These are phyloP conservation scores for Margaritifera margaritifera DNA, from an alignment of 2,888 invertebrate genomes.

Conservation along the genomic window DNA sequence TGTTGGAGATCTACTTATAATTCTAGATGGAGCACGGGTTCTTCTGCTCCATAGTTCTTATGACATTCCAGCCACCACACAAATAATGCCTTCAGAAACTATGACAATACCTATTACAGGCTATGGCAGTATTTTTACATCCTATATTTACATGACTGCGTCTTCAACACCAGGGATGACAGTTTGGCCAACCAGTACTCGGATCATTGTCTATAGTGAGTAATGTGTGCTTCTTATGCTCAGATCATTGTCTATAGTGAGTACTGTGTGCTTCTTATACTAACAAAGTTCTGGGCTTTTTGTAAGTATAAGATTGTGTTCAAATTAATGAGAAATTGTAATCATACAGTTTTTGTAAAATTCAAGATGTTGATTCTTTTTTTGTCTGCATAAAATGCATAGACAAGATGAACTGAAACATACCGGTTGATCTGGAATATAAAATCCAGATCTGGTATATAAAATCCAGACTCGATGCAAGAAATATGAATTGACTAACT, in stretches of 20 bases:
- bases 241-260: slow-evolving; percentile 39
- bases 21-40: slow-evolving; percentile 41
- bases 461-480: no score
- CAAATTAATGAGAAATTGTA: background rate
- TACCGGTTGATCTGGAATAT: no score
- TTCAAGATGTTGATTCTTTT: background rate
- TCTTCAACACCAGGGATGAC: slow-evolving; percentile 34
- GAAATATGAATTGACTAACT: no score
- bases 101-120: slow-evolving; percentile 35
- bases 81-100: slow-evolving; percentile 22
- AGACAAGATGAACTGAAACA: no score
- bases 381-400: background rate
- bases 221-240: background rate
- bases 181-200: slow-evolving; percentile 21
- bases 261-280: background rate
- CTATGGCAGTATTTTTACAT: slow-evolving; percentile 39
- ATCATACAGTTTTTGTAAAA: background rate
- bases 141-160: slow-evolving; percentile 35
- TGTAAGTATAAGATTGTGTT: background rate
- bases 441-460: no score
- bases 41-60: slow-evolving; percentile 32
- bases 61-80: slow-evolving; percentile 24
- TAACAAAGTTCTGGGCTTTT: background rate
- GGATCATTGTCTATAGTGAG: slow-evolving; percentile 39
- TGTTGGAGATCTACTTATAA: slow-evolving; percentile 47